phyloP scores from a whole-genome alignment of 2,113 vertebrate genomes.

The Psettodes erumei region DNA sequence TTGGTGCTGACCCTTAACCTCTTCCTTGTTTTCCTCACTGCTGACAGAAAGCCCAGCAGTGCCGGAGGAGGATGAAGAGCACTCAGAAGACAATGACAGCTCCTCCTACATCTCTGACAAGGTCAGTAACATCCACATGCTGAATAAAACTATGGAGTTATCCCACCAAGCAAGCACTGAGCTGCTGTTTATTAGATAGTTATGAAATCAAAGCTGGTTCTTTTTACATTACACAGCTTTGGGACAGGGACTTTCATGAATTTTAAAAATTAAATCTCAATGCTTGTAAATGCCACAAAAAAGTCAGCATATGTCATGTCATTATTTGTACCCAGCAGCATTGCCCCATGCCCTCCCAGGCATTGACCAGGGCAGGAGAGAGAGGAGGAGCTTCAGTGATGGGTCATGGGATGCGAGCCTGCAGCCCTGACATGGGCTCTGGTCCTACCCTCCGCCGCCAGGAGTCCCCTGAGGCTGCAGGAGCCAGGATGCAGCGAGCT shows the following conservation, averaged over 20 bases:
- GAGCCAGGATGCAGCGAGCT: constrained; percentile 73
- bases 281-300: not conserved
- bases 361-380: constrained; percentile 52
- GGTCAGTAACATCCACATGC: constrained; percentile 61
- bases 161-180: not conserved
- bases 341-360: constrained; percentile 47
- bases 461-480: constrained; percentile 71
- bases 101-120: constrained; percentile 69
- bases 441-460: constrained; percentile 47
- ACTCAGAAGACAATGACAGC: constrained; percentile 74
- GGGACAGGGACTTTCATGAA: not conserved
- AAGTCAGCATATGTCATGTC: not conserved
- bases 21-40: constrained; percentile 10
- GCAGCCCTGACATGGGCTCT: constrained; percentile 42
- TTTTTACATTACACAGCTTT: not conserved
- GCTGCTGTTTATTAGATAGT: not conserved
- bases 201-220: not conserved
- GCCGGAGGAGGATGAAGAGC: constrained; percentile 80
- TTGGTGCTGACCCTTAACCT: constrained; percentile 12
- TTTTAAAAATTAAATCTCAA: not conserved
- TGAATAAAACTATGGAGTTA: not conserved
- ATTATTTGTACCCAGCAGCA: constrained; percentile 50
- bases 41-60: constrained; percentile 75
- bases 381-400: constrained; percentile 43
- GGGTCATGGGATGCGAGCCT: constrained; percentile 37